A percentile compares a stretch with the other conserved stretches of the same genome.
phyloP scores from a whole-genome alignment of 1,140 invertebrate species.

The Eciton burchellii region DNA sequence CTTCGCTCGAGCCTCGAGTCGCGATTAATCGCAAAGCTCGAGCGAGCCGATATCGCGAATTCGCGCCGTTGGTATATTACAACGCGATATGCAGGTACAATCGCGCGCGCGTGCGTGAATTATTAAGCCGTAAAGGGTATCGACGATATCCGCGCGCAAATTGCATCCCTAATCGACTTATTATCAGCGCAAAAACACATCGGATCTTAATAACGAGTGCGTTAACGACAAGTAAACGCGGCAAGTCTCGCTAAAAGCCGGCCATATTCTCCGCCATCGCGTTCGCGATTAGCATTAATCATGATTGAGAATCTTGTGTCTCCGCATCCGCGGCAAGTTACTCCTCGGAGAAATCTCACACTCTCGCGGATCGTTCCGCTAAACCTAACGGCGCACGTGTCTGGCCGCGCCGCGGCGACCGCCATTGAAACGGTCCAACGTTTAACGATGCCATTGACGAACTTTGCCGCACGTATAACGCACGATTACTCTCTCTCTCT shows the following conservation, averaged over 20 bases:
- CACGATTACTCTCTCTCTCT: conserved; percentile 52
- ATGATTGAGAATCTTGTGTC: background rate
- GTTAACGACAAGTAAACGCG: too few relatives aligned
- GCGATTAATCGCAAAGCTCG: too few relatives aligned
- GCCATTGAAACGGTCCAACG: conserved; percentile 8
- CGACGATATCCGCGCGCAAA: too few relatives aligned
- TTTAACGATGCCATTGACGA: conserved; percentile 12
- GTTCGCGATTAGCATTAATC: background rate
- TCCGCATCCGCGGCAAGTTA: background rate
- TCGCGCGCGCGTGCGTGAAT: too few relatives aligned
- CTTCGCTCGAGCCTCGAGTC: background rate
- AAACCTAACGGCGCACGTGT: conserved; percentile 13
- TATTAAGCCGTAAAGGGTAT: too few relatives aligned
- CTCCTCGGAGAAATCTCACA: background rate
- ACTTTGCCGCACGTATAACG: conserved; percentile 21
- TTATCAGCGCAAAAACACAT: too few relatives aligned
- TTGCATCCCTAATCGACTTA: too few relatives aligned
- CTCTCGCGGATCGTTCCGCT: conserved; percentile 5
- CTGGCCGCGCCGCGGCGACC: background rate
- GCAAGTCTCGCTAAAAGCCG: background rate
- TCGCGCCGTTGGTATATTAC: too few relatives aligned
- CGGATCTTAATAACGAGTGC: too few relatives aligned
- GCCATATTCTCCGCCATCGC: background rate
- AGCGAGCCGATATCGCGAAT: too few relatives aligned
- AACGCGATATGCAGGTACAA: too few relatives aligned